Base-by-base conservation (phyloP, 2,797 vertebrate genomes). In the Mormyrus proboscirostris region DNA sequence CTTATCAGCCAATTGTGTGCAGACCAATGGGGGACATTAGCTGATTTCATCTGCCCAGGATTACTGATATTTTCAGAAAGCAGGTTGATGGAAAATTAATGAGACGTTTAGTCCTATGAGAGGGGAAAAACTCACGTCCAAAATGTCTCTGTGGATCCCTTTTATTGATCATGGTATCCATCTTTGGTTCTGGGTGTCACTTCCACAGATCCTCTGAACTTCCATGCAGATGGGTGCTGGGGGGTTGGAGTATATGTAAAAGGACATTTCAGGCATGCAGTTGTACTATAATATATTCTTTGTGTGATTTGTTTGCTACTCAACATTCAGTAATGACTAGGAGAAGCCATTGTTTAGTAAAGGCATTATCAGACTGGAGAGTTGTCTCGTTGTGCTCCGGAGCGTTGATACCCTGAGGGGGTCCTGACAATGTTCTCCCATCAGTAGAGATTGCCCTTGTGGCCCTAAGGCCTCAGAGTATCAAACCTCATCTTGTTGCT, bases 21-120 rank as follows among this genome's bases (percentile, higher is more conserved):
- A 92, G 93, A 93, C 92, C 91, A 92, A 91, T 94, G 91, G 90
- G 92, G 90, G 94, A 92, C 92, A 93, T 93, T 93, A 94, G 93
- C 93, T 93, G 93, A 95, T 95, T 95, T 93, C 90, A 93, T 95
- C 94, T 86, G 50, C 92, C 14, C 91, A 91, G 92, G 93, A 95
- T 94, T 95, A 94, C 92, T 90, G 91, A 92, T 94, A 92, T 95
- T 95, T 94, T 92, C 91, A 91, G 86, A 90, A 91, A 92, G 90
- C 92, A 92, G 90, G 88, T 89, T 90, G 88, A 89, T 89, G 90
- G 88, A 89, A 92, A 92, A 91, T 92, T 89, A 94, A 90, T 91
- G 91, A 93, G 92, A 94, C 90, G 90, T 91, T 91, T 90, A 92
- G 92, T 91, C 88, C 89, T 47, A 88, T 89, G 91, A 91, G 4